Conservation (phyloP, 64 coral and sea anemone genomes). For the Platygyra sinensis region DNA sequence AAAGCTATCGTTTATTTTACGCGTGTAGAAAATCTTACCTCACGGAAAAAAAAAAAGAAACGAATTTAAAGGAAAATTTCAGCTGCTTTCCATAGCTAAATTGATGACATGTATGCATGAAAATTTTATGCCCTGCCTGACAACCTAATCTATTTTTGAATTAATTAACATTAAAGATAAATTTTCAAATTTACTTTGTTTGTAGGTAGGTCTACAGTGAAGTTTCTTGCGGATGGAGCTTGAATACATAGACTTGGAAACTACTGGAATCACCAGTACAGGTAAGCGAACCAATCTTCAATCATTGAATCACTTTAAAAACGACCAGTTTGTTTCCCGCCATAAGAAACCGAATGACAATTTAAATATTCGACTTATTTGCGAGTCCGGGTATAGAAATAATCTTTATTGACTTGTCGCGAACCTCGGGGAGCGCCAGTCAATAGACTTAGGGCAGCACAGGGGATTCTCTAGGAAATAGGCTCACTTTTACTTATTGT, state of each 20-base stretch:
- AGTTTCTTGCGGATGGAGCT: conserved; percentile 55
- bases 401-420: conserved; percentile 42
- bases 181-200: conserved; percentile 47
- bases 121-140: conserved; percentile 60
- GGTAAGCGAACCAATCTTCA: background rate
- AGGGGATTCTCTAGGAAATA: background rate
- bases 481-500: background rate
- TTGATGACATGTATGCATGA: conserved; percentile 59
- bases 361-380: conserved; percentile 49
- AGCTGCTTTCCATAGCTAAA: conserved; percentile 28
- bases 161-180: conserved; percentile 58
- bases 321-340: background rate
- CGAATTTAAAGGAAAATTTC: conserved; percentile 14
- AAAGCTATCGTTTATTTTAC: background rate
- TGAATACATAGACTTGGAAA: conserved; percentile 74
- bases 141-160: conserved; percentile 65
- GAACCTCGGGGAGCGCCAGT: background rate
- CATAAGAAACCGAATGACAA: conserved; percentile 13
- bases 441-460: background rate
- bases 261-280: conserved; percentile 52
- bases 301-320: background rate
- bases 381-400: conserved; percentile 38
- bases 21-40: background rate
- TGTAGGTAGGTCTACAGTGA: conserved; percentile 9
- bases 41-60: background rate